These are phyloP conservation scores for Tachysurus vachellii DNA, from an alignment of 2,113 vertebrate species.

Conservation along the genomic window DNA sequence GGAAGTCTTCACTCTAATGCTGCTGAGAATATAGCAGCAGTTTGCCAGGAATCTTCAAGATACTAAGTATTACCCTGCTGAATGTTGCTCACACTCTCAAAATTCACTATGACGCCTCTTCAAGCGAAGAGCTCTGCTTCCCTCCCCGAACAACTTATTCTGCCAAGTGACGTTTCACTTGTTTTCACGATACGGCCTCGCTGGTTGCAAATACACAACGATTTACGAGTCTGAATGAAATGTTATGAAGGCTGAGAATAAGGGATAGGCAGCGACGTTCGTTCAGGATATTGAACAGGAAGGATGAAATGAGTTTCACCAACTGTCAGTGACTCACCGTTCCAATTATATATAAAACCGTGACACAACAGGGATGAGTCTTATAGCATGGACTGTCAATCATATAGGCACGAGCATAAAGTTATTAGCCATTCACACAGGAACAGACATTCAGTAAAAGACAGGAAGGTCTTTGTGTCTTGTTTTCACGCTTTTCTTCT, in stretches of 20 bases:
- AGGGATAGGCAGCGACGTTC: background rate
- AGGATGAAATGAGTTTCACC: background rate
- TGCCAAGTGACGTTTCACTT: constrained; percentile 23
- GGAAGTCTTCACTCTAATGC: constrained; percentile 61
- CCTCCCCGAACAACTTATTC: constrained; percentile 4
- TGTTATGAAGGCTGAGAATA: background rate
- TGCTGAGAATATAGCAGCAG: constrained; percentile 57
- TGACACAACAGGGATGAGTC: background rate
- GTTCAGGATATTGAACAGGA: background rate
- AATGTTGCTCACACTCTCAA: constrained; percentile 11
- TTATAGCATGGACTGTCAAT: background rate
- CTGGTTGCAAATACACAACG: background rate
- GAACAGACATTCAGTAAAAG: background rate
- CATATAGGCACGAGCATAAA: background rate
- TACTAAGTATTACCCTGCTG: constrained; percentile 13
- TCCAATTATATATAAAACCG: background rate
- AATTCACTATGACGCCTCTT: constrained; percentile 23
- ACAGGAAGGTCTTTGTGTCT: background rate
- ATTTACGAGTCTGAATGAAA: background rate
- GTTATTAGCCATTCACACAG: background rate
- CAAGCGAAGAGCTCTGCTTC: constrained; percentile 8
- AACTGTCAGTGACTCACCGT: background rate
- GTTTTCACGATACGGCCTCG: background rate
- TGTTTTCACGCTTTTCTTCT: background rate
- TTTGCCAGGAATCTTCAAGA: constrained; percentile 38